Base-by-base conservation (phyloP, 92 coral and sea anemone genomes). In the Chrysogorgia sp. region DNA sequence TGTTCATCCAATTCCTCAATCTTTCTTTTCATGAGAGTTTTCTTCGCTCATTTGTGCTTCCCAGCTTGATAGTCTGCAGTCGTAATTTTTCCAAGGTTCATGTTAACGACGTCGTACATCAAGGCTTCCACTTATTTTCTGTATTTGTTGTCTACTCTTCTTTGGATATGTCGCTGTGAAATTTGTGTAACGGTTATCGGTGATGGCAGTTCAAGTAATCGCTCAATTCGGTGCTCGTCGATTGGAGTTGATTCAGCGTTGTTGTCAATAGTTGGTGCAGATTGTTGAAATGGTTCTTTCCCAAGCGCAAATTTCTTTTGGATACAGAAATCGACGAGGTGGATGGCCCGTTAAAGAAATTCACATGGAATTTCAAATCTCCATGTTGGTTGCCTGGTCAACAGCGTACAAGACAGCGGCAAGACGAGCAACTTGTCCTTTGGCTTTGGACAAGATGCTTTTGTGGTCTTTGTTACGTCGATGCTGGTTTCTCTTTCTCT, bases 401-500 rank as follows among this genome's bases (percentile, higher is more conserved):
- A n/a, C n/a, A n/a, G n/a, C n/a, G n/a, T n/a, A n/a, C n/a, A n/a
- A n/a, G n/a, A n/a, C n/a, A n/a, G n/a, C n/a, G n/a, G n/a, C n/a
- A n/a, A n/a, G n/a, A 43, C 83, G 79, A 28, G 75, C 79, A 9
- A 86, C 90, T 55, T 81, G 86, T 34, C 86, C 90, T 48, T 81
- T 86, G 33, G 86, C 77, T 30, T 86, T 86, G 0, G 82, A 75
- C 32, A 86, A 53, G 6, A 74, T n/a, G n/a, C n/a, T n/a, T n/a
- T n/a, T n/a, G n/a, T n/a, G n/a, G n/a, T n/a, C n/a, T n/a, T n/a
- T n/a, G 66, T 79, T 80, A 1, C 75, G 79, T 14, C 85, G 33
- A 68, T 84, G 88, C 32, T 78, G 79, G 4, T 60, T n/a, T n/a
- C 88, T 53, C 50, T 84, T 84, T 49, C 85, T 23, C 30, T 79